Evolutionary conservation across 2,113 vertebrate species (phyloP).

Genomic region (Oncorhynchus nerka): DNA sequence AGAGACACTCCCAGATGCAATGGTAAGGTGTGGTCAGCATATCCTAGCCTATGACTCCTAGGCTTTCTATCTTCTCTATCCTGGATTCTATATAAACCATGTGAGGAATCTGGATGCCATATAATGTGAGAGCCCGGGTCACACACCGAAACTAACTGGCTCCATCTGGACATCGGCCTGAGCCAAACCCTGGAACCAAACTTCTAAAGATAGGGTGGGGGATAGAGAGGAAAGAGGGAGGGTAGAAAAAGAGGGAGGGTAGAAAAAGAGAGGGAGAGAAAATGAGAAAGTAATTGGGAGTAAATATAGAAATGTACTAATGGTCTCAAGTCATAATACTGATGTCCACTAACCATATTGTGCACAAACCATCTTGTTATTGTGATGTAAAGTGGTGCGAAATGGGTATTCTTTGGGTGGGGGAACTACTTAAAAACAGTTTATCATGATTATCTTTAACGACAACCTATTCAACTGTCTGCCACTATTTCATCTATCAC

Average conservation of each 20-base stretch:
- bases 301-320: no score
- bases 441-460: no score
- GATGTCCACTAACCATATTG: not conserved
- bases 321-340: not conserved
- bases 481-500: no score
- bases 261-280: not conserved
- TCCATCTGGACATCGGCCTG: not conserved
- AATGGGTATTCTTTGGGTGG: no score
- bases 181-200: not conserved
- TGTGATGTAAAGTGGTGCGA: not conserved
- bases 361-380: not conserved
- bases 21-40: no score
- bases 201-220: not conserved
- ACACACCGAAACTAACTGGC: conserved; percentile 5
- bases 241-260: not conserved
- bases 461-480: no score
- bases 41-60: not conserved
- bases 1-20: no score
- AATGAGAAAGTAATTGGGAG: not conserved
- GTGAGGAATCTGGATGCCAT: conserved; percentile 31
- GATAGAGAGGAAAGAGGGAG: not conserved
- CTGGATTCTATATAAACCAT: not conserved
- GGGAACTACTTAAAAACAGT: no score
- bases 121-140: not conserved
- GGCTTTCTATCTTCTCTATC: not conserved